Base-by-base conservation (phyloP, 2,797 vertebrate species). In the Galaxias olidus region DNA sequence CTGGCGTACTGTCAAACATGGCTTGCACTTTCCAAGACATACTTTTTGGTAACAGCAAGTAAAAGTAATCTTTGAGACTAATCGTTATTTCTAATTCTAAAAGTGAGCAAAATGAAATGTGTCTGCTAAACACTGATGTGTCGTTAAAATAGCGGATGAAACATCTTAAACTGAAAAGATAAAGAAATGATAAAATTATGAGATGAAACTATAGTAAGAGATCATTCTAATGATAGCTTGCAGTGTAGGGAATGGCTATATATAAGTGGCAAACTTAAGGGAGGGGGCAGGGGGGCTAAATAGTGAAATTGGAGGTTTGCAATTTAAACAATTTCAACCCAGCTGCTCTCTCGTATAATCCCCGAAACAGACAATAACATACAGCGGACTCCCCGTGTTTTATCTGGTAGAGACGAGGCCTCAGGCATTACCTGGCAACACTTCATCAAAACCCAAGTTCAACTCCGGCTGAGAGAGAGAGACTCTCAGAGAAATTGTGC, bases 391-490 rank as follows among this genome's bases (percentile, higher is more conserved):
- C 88, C 79, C 52, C 7, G 77, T 74, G 60, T 76, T 82, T 88
- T 90, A 90, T 90, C 89, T 87, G 59, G 63, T 66, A 79, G 82
- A 88, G 87, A 88, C 87, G 61, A 73, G 68, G 82, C 89, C 87
- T 44, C 63, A 86, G 90, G 89, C 88, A 17, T 82, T 87, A 89
- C 89, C 87, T 86, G 85, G 84, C 90, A 92, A 92, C 88, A 90
- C 87, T 91, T 91, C 86, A 90, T 90, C 88, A 91, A 88, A 88
- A 90, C 87, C 84, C 83, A 86, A 89, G 84, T 89, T 91, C 81
- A 86, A 90, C 87, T 86, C 75, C 30, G 30, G 30, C 30, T 80
- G 81, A 77, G 81, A 82, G 79, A 75, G 74, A 43, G 75, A 72
- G 80, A 84, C 79, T 89, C 84, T 81, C 76, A 78, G 76, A 88